A percentile compares a stretch with the other conserved stretches of the same genome.
phyloP scores from a whole-genome alignment of 2,888 invertebrate species.

The Dolichomitus sp. region DNA sequence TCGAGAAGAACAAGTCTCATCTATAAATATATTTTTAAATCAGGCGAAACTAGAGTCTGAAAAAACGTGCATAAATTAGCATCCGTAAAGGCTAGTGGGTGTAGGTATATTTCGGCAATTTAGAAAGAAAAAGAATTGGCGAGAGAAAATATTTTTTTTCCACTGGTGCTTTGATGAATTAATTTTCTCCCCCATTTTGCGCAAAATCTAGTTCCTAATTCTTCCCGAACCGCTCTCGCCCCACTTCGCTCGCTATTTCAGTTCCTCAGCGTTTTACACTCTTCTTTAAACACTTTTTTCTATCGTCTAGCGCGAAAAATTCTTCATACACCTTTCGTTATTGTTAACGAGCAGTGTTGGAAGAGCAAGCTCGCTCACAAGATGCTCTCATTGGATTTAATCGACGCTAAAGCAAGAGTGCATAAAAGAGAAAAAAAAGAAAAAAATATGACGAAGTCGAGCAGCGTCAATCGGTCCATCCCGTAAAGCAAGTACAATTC shows the following conservation, averaged over 20 bases:
- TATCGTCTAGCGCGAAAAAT: slow-evolving; percentile 14
- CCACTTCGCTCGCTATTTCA: slow-evolving; percentile 12
- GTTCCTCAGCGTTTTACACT: slow-evolving; percentile 23
- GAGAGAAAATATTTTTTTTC: slow-evolving; percentile 5
- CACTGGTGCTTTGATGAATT: slow-evolving; percentile 32
- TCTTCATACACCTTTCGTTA: slow-evolving; percentile 46
- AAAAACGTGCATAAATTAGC: slow-evolving; percentile 3
- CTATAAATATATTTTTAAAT: slow-evolving; percentile 5
- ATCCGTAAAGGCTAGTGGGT: not conserved
- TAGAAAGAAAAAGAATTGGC: slow-evolving; percentile 3
- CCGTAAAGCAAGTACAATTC: not conserved
- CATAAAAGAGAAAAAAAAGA: not conserved
- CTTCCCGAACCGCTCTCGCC: slow-evolving; percentile 3
- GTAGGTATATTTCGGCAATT: slow-evolving; percentile 35
- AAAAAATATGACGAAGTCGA: not conserved
- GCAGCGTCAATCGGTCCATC: slow-evolving; percentile 10
- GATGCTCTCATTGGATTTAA: slow-evolving; percentile 47
- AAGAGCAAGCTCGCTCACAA: not conserved
- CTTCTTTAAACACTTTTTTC: not conserved
- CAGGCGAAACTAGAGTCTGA: not conserved
- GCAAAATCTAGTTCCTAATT: not conserved
- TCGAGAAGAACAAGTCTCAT: not conserved
- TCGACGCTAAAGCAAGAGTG: slow-evolving; percentile 13
- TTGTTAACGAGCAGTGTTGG: slow-evolving; percentile 42
- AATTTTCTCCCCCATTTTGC: slow-evolving; percentile 18